Evolutionary conservation across 2,888 invertebrate genomes (phyloP).

Genomic region (Pyrrhia umbra): DNA sequence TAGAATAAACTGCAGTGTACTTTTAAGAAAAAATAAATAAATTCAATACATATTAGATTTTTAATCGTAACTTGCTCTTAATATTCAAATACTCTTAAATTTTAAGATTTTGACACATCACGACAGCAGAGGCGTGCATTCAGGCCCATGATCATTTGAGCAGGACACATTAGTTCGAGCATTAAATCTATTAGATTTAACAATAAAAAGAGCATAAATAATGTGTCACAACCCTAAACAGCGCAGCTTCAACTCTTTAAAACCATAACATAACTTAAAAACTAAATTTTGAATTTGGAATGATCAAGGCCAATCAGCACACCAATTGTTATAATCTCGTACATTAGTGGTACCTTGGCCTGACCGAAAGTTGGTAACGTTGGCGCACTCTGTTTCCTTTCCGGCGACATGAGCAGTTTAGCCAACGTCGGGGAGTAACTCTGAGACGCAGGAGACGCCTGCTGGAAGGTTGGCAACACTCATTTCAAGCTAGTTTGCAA

Average conservation of each 20-base stretch:
- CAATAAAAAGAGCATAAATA: neutral
- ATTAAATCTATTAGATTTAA: no score
- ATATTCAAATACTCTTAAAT: slow-evolving; percentile 10
- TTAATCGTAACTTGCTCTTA: slow-evolving; percentile 25
- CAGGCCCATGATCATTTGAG: neutral
- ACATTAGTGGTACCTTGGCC: slow-evolving; percentile 88
- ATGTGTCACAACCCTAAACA: slow-evolving; percentile 30
- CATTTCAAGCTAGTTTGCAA: slow-evolving; percentile 81
- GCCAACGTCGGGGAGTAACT: slow-evolving; percentile 95
- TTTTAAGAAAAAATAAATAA: neutral
- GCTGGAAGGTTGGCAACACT: slow-evolving; percentile 90
- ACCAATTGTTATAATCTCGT: slow-evolving; percentile 83
- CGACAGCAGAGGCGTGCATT: neutral
- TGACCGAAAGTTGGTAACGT: slow-evolving; percentile 88
- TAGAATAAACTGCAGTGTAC: neutral
- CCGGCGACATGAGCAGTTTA: slow-evolving; percentile 93
- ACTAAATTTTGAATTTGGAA: slow-evolving; percentile 89
- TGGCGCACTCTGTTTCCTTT: slow-evolving; percentile 85
- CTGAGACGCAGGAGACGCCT: slow-evolving; percentile 89
- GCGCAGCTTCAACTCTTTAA: slow-evolving; percentile 66
- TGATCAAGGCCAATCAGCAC: slow-evolving; percentile 87
- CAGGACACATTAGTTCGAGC: no score
- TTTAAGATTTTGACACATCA: slow-evolving; percentile 18
- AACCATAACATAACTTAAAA: slow-evolving; percentile 72
- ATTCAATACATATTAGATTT: neutral